Evolutionary conservation across 2,113 vertebrate genomes (phyloP).

Genomic region (Python bivittatus): DNA sequence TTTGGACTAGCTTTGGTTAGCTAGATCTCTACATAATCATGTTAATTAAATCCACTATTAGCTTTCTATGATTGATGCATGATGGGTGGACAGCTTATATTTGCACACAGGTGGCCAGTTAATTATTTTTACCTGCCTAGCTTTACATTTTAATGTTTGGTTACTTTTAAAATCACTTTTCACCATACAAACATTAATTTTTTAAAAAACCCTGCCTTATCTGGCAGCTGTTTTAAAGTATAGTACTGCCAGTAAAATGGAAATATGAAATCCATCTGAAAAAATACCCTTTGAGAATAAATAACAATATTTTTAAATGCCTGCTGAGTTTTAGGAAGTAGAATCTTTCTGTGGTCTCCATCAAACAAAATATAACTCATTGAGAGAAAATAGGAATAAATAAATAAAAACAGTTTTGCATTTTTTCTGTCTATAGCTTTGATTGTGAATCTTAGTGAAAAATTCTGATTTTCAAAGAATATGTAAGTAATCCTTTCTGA

Average conservation of each 20-base stretch:
- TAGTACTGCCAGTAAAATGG: not conserved
- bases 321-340: not conserved
- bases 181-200: not conserved
- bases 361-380: not conserved
- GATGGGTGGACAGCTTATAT: not conserved
- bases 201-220: not conserved
- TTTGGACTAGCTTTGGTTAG: not conserved
- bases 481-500: not conserved
- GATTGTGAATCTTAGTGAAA: not conserved
- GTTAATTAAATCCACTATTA: not conserved
- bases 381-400: not conserved
- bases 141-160: not conserved
- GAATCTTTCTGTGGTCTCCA: not conserved
- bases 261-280: conserved; percentile 12
- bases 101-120: not conserved
- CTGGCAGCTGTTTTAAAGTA: not conserved
- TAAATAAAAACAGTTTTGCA: not conserved
- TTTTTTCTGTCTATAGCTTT: not conserved
- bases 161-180: not conserved
- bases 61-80: not conserved
- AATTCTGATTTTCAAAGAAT: not conserved
- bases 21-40: not conserved
- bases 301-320: conserved; percentile 9
- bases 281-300: not conserved
- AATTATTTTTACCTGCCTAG: not conserved